Base-by-base conservation (phyloP, 2,797 vertebrate genomes). In the Phaenicophaeus curvirostris region DNA sequence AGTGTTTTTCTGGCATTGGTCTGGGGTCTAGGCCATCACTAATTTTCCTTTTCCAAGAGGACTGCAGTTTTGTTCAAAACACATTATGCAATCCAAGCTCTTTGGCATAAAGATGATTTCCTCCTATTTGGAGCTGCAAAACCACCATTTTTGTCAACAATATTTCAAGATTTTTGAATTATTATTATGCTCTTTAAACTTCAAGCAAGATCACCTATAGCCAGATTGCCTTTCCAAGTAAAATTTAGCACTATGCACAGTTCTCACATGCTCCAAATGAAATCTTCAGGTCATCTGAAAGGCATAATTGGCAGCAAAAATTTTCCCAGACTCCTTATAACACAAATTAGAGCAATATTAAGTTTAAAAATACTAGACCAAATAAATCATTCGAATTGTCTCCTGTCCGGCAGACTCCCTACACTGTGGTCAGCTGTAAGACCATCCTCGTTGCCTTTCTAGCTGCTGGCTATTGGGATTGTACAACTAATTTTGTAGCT, bases 241-340 rank as follows among this genome's bases (percentile, higher is more conserved):
- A 62, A 75, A 62, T 10, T 39, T 51, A 78, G 59, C 50, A 10
- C 15, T 5, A 1, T 1, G n/a, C 37, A 48, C 13, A 24, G 39
- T 9, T 20, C 31, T 59, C 0, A 0, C 7, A 44, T 0, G 13
- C 42, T 67, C 68, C 63, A 63, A 0, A 63, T 25, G 42, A 71
- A 87, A 84, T 53, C 50, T 42, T 85, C n/a, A 28, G 61, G 9
- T 61, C 23, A 15, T 41, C 55, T 39, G 18, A 80, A 35, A 51
- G 61, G 31, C 54, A 17, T 6, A 72, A 67, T 25, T 18, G 17
- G 78, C 54, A 58, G 78, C 19, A 76, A 62, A 51, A 25, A 28
- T 30, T 31, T 27, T 66, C 69, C 44, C 46, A 18, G 14, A 12
- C 33, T 55, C 72, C 15, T 85, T 20, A 7, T 1, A 54, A 31